A percentile compares a stretch with the other conserved stretches of the same genome.
Conservation (phyloP, 2,888 invertebrate genomes). For the Lapara coniferarum region DNA sequence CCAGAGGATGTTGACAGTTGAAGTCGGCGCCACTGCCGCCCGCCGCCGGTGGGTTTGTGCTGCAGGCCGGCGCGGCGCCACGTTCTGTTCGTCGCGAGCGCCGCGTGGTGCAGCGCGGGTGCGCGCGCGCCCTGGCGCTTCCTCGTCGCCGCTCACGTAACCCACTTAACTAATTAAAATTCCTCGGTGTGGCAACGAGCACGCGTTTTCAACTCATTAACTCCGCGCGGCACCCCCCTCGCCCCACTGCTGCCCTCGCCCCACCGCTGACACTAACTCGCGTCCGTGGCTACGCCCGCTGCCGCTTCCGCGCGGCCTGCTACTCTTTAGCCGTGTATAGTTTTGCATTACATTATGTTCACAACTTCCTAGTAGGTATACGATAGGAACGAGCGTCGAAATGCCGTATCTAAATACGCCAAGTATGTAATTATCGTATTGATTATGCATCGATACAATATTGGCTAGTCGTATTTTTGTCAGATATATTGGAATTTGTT, state of each 20-base stretch:
- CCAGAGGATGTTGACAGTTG: background rate
- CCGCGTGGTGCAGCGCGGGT: constrained; percentile 42
- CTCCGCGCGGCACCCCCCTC: constrained; percentile 38
- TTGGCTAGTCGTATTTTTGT: no score
- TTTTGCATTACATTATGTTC: background rate
- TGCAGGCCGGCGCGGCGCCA: constrained; percentile 38
- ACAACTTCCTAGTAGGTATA: background rate
- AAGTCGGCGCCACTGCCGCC: background rate
- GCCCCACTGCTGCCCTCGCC: background rate
- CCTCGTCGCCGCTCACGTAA: constrained; percentile 45
- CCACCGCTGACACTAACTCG: constrained; percentile 23
- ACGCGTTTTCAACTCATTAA: constrained; percentile 65
- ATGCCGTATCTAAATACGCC: background rate
- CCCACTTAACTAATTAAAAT: constrained; percentile 72
- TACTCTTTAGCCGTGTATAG: background rate
- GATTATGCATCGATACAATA: background rate
- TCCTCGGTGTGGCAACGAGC: constrained; percentile 63
- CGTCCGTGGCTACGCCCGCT: background rate
- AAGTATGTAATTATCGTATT: background rate
- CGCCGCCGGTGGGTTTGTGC: background rate
- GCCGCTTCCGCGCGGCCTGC: background rate
- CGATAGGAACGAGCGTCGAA: background rate
- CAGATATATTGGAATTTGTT: background rate
- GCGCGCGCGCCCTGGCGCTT: constrained; percentile 36
- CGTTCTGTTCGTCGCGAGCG: constrained; percentile 42